A percentile compares a stretch with the other conserved stretches of the same genome.
Evolutionary conservation across 2,797 vertebrate genomes (phyloP).

Genomic region (Spinibarbus caldwelli): DNA sequence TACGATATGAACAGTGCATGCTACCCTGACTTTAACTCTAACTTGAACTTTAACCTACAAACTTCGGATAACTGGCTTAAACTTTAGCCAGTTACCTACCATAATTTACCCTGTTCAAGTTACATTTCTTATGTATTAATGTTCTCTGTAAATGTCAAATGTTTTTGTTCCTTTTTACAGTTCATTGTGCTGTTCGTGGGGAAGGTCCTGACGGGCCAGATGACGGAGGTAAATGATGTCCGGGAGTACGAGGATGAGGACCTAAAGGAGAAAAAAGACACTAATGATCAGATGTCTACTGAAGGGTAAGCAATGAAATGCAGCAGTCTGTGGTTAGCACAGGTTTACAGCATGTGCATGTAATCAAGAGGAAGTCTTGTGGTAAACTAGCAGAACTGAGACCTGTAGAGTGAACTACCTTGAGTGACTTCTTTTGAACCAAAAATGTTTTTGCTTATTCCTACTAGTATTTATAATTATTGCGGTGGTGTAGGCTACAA

Average conservation of each 20-base stretch:
- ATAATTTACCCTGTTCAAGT: not conserved
- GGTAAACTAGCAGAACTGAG: not conserved
- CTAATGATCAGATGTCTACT: constrained; percentile 72
- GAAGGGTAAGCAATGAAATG: constrained; percentile 75
- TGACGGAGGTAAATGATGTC: constrained; percentile 90
- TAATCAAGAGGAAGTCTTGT: constrained; percentile 9
- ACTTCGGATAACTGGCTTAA: not conserved
- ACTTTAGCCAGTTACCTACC: not conserved
- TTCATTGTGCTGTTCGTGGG: constrained; percentile 91
- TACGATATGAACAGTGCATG: not conserved
- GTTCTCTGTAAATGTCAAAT: not conserved
- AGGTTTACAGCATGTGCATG: not conserved
- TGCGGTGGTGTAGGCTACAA: no score
- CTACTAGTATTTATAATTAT: not conserved
- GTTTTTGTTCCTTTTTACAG: constrained; percentile 67
- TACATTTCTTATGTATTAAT: not conserved
- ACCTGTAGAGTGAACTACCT: not conserved
- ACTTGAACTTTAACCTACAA: not conserved
- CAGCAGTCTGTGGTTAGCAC: not conserved
- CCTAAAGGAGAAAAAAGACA: constrained; percentile 61
- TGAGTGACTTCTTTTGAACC: not conserved
- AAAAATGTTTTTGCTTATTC: not conserved
- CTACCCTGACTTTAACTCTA: not conserved
- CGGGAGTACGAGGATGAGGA: constrained; percentile 89
- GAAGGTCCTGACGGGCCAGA: constrained; percentile 88